A percentile compares a stretch with the other conserved stretches of the same genome.
These are phyloP conservation scores for Vespertilio murinus DNA, from an alignment of 2,797 vertebrate species.

Conservation along the genomic window DNA sequence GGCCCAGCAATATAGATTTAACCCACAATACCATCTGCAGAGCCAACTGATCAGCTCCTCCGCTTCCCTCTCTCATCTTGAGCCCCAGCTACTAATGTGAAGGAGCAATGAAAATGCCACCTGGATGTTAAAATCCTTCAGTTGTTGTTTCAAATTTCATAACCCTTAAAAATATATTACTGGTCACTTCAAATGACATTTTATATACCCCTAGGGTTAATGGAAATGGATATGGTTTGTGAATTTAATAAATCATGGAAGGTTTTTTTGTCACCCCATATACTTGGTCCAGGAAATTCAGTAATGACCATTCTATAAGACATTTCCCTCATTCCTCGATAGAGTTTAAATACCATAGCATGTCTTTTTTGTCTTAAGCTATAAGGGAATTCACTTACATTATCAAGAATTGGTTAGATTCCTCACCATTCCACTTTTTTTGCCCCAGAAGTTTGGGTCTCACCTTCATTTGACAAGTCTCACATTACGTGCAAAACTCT, in stretches of 20 bases:
- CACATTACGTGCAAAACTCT: neutral
- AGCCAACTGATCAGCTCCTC: neutral
- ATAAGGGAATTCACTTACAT: neutral
- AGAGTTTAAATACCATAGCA: neutral
- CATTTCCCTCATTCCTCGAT: neutral
- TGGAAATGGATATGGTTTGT: neutral
- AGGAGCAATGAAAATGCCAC: neutral
- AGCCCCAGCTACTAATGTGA: neutral
- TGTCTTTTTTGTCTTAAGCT: neutral
- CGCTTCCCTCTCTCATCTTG: neutral
- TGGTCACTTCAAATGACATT: neutral
- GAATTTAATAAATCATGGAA: neutral
- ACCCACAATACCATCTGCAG: neutral
- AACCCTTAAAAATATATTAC: conserved; percentile 16
- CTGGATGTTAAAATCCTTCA: neutral
- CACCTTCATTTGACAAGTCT: neutral
- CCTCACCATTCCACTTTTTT: neutral
- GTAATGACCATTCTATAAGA: neutral
- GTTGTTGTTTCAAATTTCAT: conserved; percentile 32
- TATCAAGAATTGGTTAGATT: neutral
- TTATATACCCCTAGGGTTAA: neutral
- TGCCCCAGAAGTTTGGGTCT: neutral
- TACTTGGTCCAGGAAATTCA: neutral
- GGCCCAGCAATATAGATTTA: neutral
- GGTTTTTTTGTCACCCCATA: neutral